These are phyloP conservation scores for Ichneumoninae sp. DNA, from an alignment of 2,888 invertebrate genomes.

Conservation along the genomic window DNA sequence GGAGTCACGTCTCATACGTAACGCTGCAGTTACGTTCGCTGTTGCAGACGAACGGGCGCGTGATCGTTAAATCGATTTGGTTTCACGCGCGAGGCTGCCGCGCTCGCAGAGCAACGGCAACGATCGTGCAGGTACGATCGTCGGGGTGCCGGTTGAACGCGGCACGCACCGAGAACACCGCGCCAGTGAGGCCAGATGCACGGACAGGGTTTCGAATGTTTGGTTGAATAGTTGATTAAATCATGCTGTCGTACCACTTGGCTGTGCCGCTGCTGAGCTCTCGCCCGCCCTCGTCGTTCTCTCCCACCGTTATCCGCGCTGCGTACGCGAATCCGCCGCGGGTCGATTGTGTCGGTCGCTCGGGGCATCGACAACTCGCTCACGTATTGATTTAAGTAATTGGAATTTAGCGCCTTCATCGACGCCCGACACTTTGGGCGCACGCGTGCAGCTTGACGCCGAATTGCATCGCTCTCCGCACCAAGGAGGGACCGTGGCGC, in stretches of 20 bases:
- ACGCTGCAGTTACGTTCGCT: slow-evolving; percentile 36
- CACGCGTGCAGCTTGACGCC: neutral
- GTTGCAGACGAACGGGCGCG: slow-evolving; percentile 57
- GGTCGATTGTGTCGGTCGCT: slow-evolving; percentile 58
- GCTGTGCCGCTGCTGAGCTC: slow-evolving; percentile 42
- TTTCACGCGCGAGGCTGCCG: slow-evolving; percentile 40
- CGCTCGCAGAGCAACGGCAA: slow-evolving; percentile 11
- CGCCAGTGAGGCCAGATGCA: slow-evolving; percentile 9
- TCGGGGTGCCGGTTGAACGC: slow-evolving; percentile 38
- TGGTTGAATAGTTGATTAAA: slow-evolving; percentile 66
- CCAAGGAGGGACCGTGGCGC: neutral
- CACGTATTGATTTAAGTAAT: slow-evolving; percentile 71
- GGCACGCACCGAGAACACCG: slow-evolving; percentile 34
- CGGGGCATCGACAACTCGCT: slow-evolving; percentile 62
- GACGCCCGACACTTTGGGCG: neutral
- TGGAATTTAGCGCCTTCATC: slow-evolving; percentile 68
- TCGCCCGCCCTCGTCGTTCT: slow-evolving; percentile 25
- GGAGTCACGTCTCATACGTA: slow-evolving; percentile 48
- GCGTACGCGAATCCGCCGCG: slow-evolving; percentile 28
- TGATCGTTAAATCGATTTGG: slow-evolving; percentile 59
- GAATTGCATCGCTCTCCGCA: neutral
- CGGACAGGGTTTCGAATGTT: slow-evolving; percentile 53
- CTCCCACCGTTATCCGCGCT: neutral
- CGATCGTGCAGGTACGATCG: slow-evolving; percentile 29
- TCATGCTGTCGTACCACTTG: slow-evolving; percentile 68